Conservation (phyloP, 1,140 invertebrate species). For the Nylanderia fulva region DNA sequence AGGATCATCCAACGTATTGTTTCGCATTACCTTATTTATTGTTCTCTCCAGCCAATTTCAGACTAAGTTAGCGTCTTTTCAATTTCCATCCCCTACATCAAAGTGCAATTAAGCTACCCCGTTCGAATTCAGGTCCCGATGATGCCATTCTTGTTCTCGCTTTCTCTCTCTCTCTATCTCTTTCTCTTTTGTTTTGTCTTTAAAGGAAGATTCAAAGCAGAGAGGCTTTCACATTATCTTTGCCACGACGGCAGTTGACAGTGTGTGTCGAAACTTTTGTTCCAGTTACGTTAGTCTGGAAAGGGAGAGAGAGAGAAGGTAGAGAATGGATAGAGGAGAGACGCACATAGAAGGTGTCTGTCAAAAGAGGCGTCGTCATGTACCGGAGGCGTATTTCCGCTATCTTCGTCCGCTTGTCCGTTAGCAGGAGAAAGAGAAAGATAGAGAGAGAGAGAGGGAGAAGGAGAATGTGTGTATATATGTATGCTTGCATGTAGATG, state of each 20-base stretch:
- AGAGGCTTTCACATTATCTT: slow-evolving; percentile 64
- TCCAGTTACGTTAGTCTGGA: slow-evolving; percentile 59
- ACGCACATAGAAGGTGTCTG: slow-evolving; percentile 11
- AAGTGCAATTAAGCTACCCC: slow-evolving; percentile 57
- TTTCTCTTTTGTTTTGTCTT: slow-evolving; percentile 37
- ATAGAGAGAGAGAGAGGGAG: slow-evolving; percentile 8
- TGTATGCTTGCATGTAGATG: not conserved
- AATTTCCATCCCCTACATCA: slow-evolving; percentile 17
- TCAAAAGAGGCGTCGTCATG: slow-evolving; percentile 69
- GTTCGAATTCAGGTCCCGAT: slow-evolving; percentile 10
- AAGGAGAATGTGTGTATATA: too few species aligned
- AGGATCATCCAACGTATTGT: not conserved
- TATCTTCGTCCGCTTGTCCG: slow-evolving; percentile 65
- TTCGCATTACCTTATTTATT: slow-evolving; percentile 19
- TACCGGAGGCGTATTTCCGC: slow-evolving; percentile 63
- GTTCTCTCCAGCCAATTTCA: not conserved
- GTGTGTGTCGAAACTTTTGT: slow-evolving; percentile 70
- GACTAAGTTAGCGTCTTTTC: slow-evolving; percentile 14
- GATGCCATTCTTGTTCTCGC: not conserved
- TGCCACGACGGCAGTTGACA: slow-evolving; percentile 46
- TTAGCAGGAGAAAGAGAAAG: not conserved
- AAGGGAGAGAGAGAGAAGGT: slow-evolving; percentile 31
- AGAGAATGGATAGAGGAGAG: slow-evolving; percentile 12
- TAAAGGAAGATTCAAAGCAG: slow-evolving; percentile 50
- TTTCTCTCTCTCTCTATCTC: not conserved